Conservation (phyloP, 2,113 vertebrate genomes). For the Osmerus mordax region DNA sequence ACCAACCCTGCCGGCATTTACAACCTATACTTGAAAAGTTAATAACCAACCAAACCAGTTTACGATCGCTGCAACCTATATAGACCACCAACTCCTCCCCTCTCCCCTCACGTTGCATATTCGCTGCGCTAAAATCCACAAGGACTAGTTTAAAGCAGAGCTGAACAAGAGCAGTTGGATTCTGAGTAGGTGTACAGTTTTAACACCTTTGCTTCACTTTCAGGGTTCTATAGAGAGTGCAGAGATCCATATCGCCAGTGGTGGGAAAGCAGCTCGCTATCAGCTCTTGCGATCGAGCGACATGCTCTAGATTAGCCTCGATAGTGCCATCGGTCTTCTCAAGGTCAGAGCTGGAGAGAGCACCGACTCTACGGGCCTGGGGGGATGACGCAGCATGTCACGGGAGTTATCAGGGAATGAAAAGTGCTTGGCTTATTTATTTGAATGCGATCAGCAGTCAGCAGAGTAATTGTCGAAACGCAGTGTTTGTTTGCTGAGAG, state of each 20-base stretch:
- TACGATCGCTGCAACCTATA: too few relatives aligned
- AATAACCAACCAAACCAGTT: too few relatives aligned
- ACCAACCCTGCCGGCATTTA: too few relatives aligned
- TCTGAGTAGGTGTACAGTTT: conserved; percentile 15
- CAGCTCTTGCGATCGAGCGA: conserved; percentile 47
- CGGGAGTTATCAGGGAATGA: conserved; percentile 34
- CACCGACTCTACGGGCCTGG: not conserved
- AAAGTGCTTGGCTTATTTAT: conserved; percentile 40
- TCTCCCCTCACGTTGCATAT: too few relatives aligned
- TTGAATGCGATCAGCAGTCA: conserved; percentile 30
- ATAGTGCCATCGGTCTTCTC: conserved; percentile 45
- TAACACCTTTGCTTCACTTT: conserved; percentile 43
- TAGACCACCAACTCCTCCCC: too few relatives aligned
- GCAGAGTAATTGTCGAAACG: conserved; percentile 44
- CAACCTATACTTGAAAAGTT: too few relatives aligned
- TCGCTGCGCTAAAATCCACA: too few relatives aligned
- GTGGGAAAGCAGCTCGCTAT: conserved; percentile 50
- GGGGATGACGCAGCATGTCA: conserved; percentile 39
- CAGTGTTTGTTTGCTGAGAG: conserved; percentile 50
- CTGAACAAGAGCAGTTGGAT: conserved; percentile 24
- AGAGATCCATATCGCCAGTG: conserved; percentile 52
- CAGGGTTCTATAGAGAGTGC: conserved; percentile 47
- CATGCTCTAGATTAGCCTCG: conserved; percentile 57
- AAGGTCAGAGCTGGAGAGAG: conserved; percentile 54
- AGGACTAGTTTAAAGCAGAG: conserved; percentile 27